Conservation (phyloP, 2,888 invertebrate genomes). For the Drosophila paracracens region DNA sequence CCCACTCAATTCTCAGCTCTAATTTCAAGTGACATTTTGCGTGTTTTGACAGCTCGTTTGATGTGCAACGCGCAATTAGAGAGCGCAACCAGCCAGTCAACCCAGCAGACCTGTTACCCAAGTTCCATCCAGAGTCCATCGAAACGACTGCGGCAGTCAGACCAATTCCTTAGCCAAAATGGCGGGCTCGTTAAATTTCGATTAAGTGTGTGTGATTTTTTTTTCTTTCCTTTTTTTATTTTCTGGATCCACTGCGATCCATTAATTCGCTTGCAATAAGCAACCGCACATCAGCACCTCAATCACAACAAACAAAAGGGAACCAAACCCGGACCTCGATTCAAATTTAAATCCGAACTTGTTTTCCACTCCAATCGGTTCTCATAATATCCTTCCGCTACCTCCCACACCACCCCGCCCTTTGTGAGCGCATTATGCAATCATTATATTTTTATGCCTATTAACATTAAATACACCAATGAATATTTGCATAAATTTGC, state of each 20-base stretch:
- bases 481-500: slow-evolving; percentile 71
- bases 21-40: slow-evolving; percentile 64
- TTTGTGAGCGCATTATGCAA: slow-evolving; percentile 59
- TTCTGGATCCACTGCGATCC: slow-evolving; percentile 2
- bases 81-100: slow-evolving; percentile 16
- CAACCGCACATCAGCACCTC: background rate
- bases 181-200: slow-evolving; percentile 26
- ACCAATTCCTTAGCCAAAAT: slow-evolving; percentile 18
- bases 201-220: slow-evolving; percentile 9
- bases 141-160: background rate
- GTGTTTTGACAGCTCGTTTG: slow-evolving; percentile 67
- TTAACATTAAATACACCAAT: slow-evolving; percentile 69
- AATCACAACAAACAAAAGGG: slow-evolving; percentile 37
- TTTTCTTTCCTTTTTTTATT: background rate
- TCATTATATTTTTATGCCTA: slow-evolving; percentile 79
- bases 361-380: slow-evolving; percentile 63
- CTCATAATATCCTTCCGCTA: slow-evolving; percentile 1
- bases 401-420: background rate
- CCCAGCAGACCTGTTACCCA: slow-evolving; percentile 1
- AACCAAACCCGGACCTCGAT: slow-evolving; percentile 17
- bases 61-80: slow-evolving; percentile 61
- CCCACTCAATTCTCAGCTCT: slow-evolving; percentile 21
- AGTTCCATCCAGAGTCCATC: background rate
- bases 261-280: slow-evolving; percentile 8
- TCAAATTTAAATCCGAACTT: slow-evolving; percentile 34